These are phyloP conservation scores for Nesometra sesokonis DNA, from an alignment of 35 echinoderm and acorn worm genomes.

Conservation along the genomic window DNA sequence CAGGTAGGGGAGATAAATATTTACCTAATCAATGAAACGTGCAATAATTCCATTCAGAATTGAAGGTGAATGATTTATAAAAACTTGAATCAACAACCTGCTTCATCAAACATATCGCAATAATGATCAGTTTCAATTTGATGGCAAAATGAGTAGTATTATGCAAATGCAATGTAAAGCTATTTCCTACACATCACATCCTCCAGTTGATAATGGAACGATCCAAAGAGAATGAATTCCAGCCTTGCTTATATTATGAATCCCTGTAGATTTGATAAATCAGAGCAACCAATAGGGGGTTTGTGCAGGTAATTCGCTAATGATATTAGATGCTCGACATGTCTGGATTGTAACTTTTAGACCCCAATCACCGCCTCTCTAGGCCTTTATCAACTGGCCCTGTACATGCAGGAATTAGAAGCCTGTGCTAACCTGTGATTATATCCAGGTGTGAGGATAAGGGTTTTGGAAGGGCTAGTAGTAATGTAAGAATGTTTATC, in stretches of 20 bases:
- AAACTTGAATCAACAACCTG: too few species aligned
- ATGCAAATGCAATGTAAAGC: not conserved
- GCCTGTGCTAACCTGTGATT: not conserved
- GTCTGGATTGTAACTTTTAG: not conserved
- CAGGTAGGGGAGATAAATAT: not conserved
- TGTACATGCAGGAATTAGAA: not conserved
- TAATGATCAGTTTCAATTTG: not conserved
- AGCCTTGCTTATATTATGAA: not conserved
- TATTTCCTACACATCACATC: not conserved
- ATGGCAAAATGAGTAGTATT: not conserved
- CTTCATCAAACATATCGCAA: not conserved
- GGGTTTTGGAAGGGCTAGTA: too few species aligned
- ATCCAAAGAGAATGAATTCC: not conserved
- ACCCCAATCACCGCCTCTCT: not conserved
- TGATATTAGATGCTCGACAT: not conserved
- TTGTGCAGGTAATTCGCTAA: not conserved
- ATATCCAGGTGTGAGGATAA: not conserved
- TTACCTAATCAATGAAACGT: not conserved
- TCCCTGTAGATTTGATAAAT: not conserved
- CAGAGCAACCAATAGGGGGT: not conserved
- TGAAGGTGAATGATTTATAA: not conserved
- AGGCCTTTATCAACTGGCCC: not conserved
- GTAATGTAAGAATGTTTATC: too few species aligned
- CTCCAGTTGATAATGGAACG: not conserved
- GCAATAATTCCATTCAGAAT: not conserved